A percentile compares a stretch with the other conserved stretches of the same genome.
These are phyloP conservation scores for Ypsolopha sequella DNA, from an alignment of 2,888 invertebrate genomes.

Conservation along the genomic window DNA sequence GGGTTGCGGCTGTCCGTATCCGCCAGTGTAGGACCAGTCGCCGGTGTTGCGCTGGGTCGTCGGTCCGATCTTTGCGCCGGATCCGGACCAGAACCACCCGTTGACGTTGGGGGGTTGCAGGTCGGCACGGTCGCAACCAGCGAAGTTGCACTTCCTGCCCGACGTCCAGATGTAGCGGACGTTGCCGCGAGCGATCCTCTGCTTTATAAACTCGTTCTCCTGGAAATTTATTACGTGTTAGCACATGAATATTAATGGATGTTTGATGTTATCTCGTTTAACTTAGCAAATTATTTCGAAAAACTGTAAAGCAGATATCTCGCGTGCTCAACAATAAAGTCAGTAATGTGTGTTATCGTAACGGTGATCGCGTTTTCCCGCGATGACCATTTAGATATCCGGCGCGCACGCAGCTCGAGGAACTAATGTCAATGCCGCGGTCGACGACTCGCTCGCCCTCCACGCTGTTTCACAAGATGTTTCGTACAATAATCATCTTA, in stretches of 20 bases:
- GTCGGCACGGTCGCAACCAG: constrained; percentile 87
- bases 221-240: constrained; percentile 15
- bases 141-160: constrained; percentile 92
- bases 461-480: background rate
- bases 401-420: constrained; percentile 5
- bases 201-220: constrained; percentile 92
- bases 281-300: background rate
- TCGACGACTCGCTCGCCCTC: constrained; percentile 18
- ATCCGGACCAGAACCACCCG: constrained; percentile 96
- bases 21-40: constrained; percentile 91
- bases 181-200: constrained; percentile 84
- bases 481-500: background rate
- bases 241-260: background rate
- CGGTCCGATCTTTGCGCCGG: constrained; percentile 91
- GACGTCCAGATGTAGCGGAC: constrained; percentile 91
- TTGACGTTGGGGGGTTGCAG: constrained; percentile 87
- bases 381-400: constrained; percentile 8
- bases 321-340: background rate
- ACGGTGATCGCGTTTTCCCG: constrained; percentile 11
- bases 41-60: constrained; percentile 90
- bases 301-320: background rate
- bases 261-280: background rate
- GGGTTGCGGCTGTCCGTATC: constrained; percentile 88
- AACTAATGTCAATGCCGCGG: constrained; percentile 23
- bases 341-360: constrained; percentile 9